These are phyloP conservation scores for Sebastes ruberrimus DNA, from an alignment of 2,797 vertebrate species.

Conservation along the genomic window DNA sequence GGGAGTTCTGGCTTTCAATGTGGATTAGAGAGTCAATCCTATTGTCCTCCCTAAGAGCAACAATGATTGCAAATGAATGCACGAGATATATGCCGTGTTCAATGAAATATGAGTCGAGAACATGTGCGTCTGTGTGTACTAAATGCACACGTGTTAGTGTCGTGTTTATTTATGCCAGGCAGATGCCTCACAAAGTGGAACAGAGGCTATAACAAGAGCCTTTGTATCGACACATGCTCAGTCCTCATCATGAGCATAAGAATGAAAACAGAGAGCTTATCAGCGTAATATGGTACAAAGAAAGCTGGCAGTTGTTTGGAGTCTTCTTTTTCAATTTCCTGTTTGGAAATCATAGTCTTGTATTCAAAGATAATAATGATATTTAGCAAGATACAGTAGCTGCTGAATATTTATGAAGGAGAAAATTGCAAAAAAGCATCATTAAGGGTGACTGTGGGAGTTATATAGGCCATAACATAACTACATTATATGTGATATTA, in stretches of 20 bases:
- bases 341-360: constrained; percentile 30
- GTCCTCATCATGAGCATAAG: constrained; percentile 26
- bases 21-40: constrained; percentile 53
- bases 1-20: constrained; percentile 36
- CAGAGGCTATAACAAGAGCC: constrained; percentile 35
- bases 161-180: constrained; percentile 34
- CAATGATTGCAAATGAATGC: constrained; percentile 28
- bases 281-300: constrained; percentile 14
- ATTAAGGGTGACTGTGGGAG: constrained; percentile 16
- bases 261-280: constrained; percentile 40
- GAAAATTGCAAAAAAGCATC: constrained; percentile 9
- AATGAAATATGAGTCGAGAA: background rate
- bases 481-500: background rate
- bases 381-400: constrained; percentile 22
- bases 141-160: background rate
- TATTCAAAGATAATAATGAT: constrained; percentile 30
- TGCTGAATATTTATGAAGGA: constrained; percentile 50
- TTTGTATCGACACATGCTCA: constrained; percentile 44
- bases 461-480: constrained; percentile 14
- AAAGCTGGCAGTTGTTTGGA: constrained; percentile 10
- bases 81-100: background rate
- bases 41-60: constrained; percentile 24
- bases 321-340: constrained; percentile 44
- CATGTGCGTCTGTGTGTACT: background rate
- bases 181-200: constrained; percentile 10